phyloP scores from a whole-genome alignment of 2,888 invertebrate genomes.

The Steinernema carpocapsae region DNA sequence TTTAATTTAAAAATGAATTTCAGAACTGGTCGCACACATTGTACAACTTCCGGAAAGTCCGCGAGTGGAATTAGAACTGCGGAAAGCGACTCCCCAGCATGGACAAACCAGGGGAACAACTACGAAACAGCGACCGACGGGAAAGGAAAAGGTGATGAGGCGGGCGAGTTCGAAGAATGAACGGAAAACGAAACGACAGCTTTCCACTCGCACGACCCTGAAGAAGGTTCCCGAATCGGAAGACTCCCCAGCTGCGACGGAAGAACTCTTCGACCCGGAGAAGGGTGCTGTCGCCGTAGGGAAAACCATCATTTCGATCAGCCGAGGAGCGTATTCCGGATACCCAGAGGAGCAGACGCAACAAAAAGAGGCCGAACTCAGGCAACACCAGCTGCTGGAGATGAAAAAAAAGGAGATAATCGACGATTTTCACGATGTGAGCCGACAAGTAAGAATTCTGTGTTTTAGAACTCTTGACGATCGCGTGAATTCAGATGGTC shows the following conservation, averaged over 20 bases:
- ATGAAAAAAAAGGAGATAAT: conserved; percentile 22
- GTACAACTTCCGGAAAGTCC: not conserved
- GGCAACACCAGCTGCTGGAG: not conserved
- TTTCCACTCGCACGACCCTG: not conserved
- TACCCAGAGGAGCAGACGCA: not conserved
- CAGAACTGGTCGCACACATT: not conserved
- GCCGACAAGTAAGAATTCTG: conserved; percentile 7
- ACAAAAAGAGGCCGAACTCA: not conserved
- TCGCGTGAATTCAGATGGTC: not conserved
- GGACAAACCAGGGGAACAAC: not conserved
- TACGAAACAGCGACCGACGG: not conserved
- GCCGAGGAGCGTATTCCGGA: conserved; percentile 15
- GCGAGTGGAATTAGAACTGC: not conserved
- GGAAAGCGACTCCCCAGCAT: not conserved
- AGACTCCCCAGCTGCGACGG: not conserved
- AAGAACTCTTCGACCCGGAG: not conserved
- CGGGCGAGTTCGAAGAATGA: conserved; percentile 26
- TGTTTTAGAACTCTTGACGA: no score
- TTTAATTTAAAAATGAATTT: not conserved
- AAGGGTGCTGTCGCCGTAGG: not conserved
- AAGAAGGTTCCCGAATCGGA: not conserved
- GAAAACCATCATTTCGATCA: conserved; percentile 18
- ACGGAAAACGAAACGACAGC: not conserved
- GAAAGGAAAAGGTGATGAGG: conserved; percentile 23
- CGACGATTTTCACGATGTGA: conserved; percentile 24